phyloP scores from a whole-genome alignment of 2,888 invertebrate species.

The Macrophya alboannulata region DNA sequence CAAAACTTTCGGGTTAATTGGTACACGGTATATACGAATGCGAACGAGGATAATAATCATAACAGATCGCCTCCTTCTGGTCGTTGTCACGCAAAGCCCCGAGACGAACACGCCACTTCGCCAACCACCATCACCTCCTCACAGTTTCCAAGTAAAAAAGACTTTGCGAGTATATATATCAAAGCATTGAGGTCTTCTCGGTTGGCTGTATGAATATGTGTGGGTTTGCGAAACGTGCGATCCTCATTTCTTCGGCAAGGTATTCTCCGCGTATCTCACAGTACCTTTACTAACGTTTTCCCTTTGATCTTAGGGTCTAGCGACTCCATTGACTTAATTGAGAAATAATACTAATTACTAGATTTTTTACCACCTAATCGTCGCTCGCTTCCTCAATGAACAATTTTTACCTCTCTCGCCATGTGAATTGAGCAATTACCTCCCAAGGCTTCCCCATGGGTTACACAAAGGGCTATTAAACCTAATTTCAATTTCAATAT shows the following conservation, averaged over 20 bases:
- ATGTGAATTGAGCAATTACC: constrained; percentile 40
- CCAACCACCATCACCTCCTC: constrained; percentile 47
- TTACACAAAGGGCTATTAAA: neutral
- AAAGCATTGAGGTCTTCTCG: constrained; percentile 47
- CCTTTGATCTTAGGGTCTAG: constrained; percentile 52
- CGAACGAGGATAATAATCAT: constrained; percentile 59
- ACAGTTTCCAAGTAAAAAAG: constrained; percentile 12
- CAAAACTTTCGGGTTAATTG: constrained; percentile 29
- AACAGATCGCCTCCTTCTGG: constrained; percentile 50
- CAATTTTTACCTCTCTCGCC: constrained; percentile 31
- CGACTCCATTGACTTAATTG: constrained; percentile 58
- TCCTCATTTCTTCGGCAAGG: constrained; percentile 46
- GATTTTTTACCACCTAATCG: constrained; percentile 46
- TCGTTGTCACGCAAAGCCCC: constrained; percentile 60
- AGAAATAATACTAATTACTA: constrained; percentile 61
- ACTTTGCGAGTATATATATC: constrained; percentile 46
- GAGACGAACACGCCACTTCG: constrained; percentile 53
- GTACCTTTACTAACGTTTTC: constrained; percentile 25
- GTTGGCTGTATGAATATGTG: constrained; percentile 36
- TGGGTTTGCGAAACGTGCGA: constrained; percentile 6
- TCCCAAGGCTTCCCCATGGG: neutral
- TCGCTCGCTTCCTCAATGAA: constrained; percentile 37
- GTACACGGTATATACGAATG: constrained; percentile 46
- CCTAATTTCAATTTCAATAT: neutral
- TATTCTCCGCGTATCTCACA: constrained; percentile 4